Base-by-base conservation (phyloP, 2,113 vertebrate species). In the Bambusicola thoracicus region DNA sequence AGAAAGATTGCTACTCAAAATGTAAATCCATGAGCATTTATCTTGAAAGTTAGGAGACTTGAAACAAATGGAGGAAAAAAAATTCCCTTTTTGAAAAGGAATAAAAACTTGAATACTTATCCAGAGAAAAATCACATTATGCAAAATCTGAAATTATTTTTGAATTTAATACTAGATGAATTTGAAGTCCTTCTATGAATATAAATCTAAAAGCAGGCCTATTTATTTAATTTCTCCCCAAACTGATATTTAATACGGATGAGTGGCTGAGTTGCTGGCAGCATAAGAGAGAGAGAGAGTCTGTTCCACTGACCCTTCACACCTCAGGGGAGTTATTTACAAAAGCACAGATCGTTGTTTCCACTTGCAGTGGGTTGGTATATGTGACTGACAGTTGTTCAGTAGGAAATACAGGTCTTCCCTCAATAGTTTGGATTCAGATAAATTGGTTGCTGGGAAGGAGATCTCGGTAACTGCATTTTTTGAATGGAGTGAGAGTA, bases 1-100 rank as follows among this genome's bases (percentile, higher is more conserved):
- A 91, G 75, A 82, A 93, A 87, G 78, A 93, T 49, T 85, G 9
- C 20, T 32, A 32, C 63, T 89, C 74, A 55, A 91, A 48, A 85
- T 70, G 70, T 85, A 92, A 87, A 94, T 85, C 32, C 29, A 16
- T 46, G 21, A 74, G 59, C 49, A 87, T 85, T 70, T 77, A 41
- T 92, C 49, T 70, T 87, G 5, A 69, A 82, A 66, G 48, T 65
- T 73, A 55, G 44, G 76, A 79, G 55, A 59, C 5, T 44, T 46
- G 41, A 82, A 91, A 74, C 14, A 85, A 80, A 80, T n/a, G 18
- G 36, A 58, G 59, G 74, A 85, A 93, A 70, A 93, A 69, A 0
- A 0, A 8, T 0, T 20, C 4, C 65, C 13, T 63, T 6, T 76
- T n/a, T 18, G 30, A 55, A 89, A 66, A 41, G 11, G 19, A 49